Conservation (phyloP, 2,888 invertebrate species). For the Drosophila paranaensis region DNA sequence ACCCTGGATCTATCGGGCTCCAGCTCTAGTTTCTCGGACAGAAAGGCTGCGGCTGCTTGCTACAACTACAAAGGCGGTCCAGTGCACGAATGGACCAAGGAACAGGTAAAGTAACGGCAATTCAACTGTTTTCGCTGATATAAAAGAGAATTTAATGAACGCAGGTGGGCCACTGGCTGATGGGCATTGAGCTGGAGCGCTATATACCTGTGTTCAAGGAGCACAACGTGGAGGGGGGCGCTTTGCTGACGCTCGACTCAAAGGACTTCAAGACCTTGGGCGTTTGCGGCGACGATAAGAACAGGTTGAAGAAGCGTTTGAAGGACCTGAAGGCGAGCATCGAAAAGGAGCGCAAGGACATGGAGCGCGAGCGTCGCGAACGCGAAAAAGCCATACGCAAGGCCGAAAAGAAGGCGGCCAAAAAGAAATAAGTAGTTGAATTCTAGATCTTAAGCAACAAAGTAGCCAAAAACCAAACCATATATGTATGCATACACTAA, state of each 20-base stretch:
- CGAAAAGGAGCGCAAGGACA: conserved; percentile 89
- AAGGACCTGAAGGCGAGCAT: conserved; percentile 92
- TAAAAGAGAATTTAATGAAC: neutral
- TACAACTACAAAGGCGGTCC: conserved; percentile 89
- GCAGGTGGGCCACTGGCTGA: conserved; percentile 96
- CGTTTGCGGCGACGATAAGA: conserved; percentile 92
- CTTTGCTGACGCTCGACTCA: conserved; percentile 94
- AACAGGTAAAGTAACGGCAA: conserved; percentile 87
- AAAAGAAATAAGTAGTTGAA: conserved; percentile 86
- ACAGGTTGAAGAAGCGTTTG: conserved; percentile 92
- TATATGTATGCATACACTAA: conserved; percentile 43
- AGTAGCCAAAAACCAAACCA: conserved; percentile 77
- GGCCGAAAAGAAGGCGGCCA: conserved; percentile 92
- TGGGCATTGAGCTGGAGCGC: conserved; percentile 92
- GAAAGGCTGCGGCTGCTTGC: conserved; percentile 86
- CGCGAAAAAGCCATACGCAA: conserved; percentile 94
- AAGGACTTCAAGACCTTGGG: conserved; percentile 95
- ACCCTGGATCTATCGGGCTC: conserved; percentile 86
- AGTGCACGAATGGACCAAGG: conserved; percentile 91
- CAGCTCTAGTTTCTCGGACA: conserved; percentile 88
- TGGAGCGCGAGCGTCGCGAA: conserved; percentile 93
- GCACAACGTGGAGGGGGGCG: conserved; percentile 93
- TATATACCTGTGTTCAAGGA: conserved; percentile 95
- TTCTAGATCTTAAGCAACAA: conserved; percentile 61
- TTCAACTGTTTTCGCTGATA: neutral